Evolutionary conservation across 2,888 invertebrate species (phyloP), one percentile per base, ranked within the genome.

Genomic region (Erebia palarica): DNA sequence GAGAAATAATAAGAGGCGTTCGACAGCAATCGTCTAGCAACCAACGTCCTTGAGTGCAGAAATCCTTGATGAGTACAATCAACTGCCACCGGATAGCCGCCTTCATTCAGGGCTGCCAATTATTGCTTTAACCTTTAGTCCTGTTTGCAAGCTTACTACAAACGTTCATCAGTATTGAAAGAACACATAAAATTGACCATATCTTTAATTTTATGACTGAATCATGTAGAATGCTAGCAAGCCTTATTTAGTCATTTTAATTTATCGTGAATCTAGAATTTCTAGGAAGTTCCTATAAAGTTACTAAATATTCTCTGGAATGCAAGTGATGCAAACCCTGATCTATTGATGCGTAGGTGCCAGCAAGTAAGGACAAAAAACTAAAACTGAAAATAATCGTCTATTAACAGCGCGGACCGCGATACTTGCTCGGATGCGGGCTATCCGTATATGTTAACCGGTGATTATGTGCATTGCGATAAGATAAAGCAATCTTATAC

Each of bases 31-130:
- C 86, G 91, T 88, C 92, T 90, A 91, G 90, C 84, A 84, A 87
- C 80, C 81, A 83, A 83, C 91, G 92, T 93, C 92, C 92, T 93
- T 93, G 92, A 92, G 88, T 87, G 88, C 85, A 91, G 90, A 91
- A 90, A 93, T 91, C 92, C 92, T 93, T 92, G 92, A 93, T 93
- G 92, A 91, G 92, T 92, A 92, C 92, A 93, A 90, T 93, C 91
- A 93, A 93, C 92, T 90, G 91, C 91, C 91, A 90, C 91, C 88
- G 92, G 89, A 88, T 89, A 91, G 88, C 87, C 82, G 83, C 79
- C 84, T 85, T 79, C 84, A 84, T 84, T 80, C 87, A 92, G 91
- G 91, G 92, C 86, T 91, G 89, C 83, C 91, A 85, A 90, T 77
- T 77, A 75, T 71, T 71, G 53, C 63, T 71, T 69, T 71, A 70